phyloP scores from a whole-genome alignment of 2,113 vertebrate genomes.

The Phainopepla nitens region DNA sequence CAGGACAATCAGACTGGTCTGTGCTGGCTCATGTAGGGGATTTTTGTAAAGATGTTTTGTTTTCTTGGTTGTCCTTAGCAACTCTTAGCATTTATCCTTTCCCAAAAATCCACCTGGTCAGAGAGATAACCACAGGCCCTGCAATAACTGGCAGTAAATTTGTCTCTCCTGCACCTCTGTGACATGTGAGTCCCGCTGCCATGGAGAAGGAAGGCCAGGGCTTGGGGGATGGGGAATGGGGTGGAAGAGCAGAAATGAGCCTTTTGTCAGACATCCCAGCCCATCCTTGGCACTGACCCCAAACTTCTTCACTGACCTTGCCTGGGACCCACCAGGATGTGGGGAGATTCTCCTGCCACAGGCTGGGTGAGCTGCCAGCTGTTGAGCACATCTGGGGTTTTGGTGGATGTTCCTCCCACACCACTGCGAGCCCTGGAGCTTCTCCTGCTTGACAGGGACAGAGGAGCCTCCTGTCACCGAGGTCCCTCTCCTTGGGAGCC shows the following conservation, averaged over 20 bases:
- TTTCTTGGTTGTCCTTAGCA: neutral
- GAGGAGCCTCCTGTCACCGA: neutral
- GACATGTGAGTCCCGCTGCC: neutral
- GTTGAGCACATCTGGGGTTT: neutral
- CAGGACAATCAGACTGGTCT: neutral
- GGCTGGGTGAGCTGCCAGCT: neutral
- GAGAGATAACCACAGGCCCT: neutral
- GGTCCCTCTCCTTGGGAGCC: neutral
- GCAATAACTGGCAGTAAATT: neutral
- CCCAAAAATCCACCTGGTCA: neutral
- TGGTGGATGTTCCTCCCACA: neutral
- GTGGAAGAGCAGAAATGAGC: neutral
- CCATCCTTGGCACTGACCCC: neutral
- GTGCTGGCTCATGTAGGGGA: accelerated
- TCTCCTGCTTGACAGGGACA: neutral
- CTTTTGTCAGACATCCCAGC: neutral
- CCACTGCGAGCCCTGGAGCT: neutral
- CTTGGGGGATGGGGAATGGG: neutral
- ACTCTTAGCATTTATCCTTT: neutral
- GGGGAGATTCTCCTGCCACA: accelerated
- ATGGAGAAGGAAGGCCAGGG: neutral
- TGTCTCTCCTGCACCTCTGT: neutral
- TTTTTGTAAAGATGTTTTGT: neutral
- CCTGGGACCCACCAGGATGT: neutral
- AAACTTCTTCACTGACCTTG: neutral